Conservation (phyloP, 92 coral and sea anemone genomes). For the Palythoa caribaeorum region DNA sequence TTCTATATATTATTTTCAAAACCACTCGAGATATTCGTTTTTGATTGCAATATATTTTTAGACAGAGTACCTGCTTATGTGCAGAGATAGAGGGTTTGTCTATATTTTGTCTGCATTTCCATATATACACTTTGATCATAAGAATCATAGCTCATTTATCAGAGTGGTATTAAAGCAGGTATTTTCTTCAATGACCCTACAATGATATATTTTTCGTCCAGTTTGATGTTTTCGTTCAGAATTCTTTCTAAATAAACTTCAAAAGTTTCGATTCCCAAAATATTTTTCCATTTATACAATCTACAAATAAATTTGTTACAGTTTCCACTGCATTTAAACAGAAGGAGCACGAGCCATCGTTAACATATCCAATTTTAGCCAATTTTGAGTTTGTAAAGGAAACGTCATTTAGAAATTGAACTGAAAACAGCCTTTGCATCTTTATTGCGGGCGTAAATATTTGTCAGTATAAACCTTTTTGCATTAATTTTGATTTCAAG, state of each 20-base stretch:
- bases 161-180: not conserved
- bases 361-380: slow-evolving; percentile 30
- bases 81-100: not conserved
- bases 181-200: not conserved
- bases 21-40: not conserved
- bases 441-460: no score
- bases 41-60: not conserved
- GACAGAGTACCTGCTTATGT: not conserved
- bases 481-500: no score
- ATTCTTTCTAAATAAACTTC: not conserved
- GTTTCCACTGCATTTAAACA: not conserved
- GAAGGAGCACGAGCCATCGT: not conserved
- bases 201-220: slow-evolving; percentile 6
- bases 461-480: no score
- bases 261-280: not conserved
- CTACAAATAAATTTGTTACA: not conserved
- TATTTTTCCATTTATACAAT: not conserved
- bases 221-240: not conserved
- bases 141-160: not conserved
- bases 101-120: slow-evolving; percentile 4
- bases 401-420: not conserved
- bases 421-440: no score
- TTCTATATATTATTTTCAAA: not conserved
- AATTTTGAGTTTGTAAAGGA: slow-evolving; percentile 21
- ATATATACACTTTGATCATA: not conserved